phyloP scores from a whole-genome alignment of 2,888 invertebrate species.

The Drosophila putrida region DNA sequence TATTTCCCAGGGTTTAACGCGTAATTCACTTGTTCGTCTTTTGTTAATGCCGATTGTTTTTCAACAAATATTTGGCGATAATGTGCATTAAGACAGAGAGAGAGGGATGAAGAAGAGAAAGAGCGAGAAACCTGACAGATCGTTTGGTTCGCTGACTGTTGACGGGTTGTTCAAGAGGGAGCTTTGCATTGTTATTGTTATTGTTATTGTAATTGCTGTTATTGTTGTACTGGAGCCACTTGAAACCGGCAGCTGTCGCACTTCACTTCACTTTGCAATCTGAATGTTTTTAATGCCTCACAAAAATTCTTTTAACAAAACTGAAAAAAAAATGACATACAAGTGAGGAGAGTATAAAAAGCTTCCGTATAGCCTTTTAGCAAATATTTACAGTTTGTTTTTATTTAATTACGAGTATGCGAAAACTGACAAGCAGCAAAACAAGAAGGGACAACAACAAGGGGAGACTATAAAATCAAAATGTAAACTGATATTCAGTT shows the following conservation, averaged over 20 bases:
- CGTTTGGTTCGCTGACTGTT: slow-evolving; percentile 66
- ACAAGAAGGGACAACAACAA: slow-evolving; percentile 1
- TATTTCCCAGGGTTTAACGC: slow-evolving; percentile 12
- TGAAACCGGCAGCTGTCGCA: slow-evolving; percentile 74
- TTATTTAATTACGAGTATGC: slow-evolving; percentile 62
- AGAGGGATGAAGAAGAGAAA: slow-evolving; percentile 1
- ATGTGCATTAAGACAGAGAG: slow-evolving; percentile 16
- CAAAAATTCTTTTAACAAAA: slow-evolving; percentile 56
- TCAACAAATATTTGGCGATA: slow-evolving; percentile 50
- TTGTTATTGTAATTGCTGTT: slow-evolving; percentile 42
- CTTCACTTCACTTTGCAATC: slow-evolving; percentile 74
- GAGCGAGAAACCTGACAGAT: slow-evolving; percentile 68
- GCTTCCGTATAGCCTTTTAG: slow-evolving; percentile 79
- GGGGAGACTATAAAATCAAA: slow-evolving; percentile 41
- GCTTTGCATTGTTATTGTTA: slow-evolving; percentile 48
- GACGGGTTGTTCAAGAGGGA: slow-evolving; percentile 48
- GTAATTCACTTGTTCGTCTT: slow-evolving; percentile 41
- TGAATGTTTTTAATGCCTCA: slow-evolving; percentile 60
- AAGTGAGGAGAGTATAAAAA: slow-evolving; percentile 49
- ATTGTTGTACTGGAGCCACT: slow-evolving; percentile 56
- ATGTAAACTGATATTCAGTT: slow-evolving; percentile 70
- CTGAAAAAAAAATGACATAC: slow-evolving; percentile 28
- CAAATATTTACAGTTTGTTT: slow-evolving; percentile 78
- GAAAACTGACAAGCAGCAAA: slow-evolving; percentile 33
- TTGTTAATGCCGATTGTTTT: slow-evolving; percentile 43